phyloP scores from a whole-genome alignment of 2,113 vertebrate species.

The Meles meles region DNA sequence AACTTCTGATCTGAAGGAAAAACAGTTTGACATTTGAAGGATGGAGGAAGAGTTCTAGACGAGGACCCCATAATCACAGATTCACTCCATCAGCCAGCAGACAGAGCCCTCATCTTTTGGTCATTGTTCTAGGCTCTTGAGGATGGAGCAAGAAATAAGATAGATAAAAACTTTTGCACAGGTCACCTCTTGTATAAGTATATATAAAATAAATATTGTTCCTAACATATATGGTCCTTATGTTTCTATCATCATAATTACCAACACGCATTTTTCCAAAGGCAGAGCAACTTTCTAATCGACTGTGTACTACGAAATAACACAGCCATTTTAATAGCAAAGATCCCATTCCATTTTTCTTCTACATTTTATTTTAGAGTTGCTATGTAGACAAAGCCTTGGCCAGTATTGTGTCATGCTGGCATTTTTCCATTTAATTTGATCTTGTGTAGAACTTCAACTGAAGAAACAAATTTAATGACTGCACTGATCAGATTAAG shows the following conservation, averaged over 20 bases:
- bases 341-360: background rate
- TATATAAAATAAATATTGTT: background rate
- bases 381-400: background rate
- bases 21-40: background rate
- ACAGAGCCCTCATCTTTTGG: background rate
- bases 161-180: background rate
- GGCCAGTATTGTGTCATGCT: background rate
- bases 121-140: background rate
- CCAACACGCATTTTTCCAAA: background rate
- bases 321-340: background rate
- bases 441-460: background rate
- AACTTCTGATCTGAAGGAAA: background rate
- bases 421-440: background rate
- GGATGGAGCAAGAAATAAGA: background rate
- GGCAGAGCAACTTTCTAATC: background rate
- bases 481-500: background rate
- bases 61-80: background rate
- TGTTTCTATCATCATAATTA: background rate
- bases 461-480: background rate
- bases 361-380: background rate
- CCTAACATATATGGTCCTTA: background rate
- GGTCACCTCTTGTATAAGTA: background rate
- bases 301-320: background rate
- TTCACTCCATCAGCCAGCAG: background rate
- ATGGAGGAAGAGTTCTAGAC: background rate